Conservation (phyloP, 1,140 invertebrate species). For the Eulimnadia texana region DNA sequence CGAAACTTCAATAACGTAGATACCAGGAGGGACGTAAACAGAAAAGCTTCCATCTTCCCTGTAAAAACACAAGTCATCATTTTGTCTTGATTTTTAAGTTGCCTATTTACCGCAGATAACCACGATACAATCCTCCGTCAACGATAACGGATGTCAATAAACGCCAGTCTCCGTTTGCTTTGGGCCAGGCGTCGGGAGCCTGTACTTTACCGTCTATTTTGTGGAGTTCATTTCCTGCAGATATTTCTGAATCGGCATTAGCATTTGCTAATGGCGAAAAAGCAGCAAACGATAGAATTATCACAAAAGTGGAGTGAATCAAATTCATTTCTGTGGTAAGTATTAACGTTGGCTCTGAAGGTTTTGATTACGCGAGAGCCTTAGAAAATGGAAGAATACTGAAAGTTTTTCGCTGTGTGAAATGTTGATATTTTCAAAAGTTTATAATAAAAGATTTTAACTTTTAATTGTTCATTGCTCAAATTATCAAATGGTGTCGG, state of each 20-base stretch:
- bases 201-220: constrained; percentile 69
- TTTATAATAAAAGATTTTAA: too few species aligned
- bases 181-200: constrained; percentile 42
- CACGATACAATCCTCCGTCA: constrained; percentile 73
- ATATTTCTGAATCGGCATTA: background rate
- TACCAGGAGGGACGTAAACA: constrained; percentile 82
- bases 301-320: too few species aligned
- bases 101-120: constrained; percentile 65
- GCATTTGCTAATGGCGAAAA: background rate
- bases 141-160: constrained; percentile 60
- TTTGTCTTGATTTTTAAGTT: constrained; percentile 18
- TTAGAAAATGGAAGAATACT: too few species aligned
- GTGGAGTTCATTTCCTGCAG: background rate
- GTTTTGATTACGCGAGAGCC: too few species aligned
- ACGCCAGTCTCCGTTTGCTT: constrained; percentile 48
- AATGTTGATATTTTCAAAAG: too few species aligned
- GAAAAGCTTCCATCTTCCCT: constrained; percentile 86
- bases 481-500: too few species aligned
- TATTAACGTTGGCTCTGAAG: too few species aligned
- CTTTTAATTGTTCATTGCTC: too few species aligned
- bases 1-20: constrained; percentile 84
- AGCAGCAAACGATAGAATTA: background rate
- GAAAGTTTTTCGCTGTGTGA: too few species aligned
- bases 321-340: too few species aligned
- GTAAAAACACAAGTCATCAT: constrained; percentile 21